phyloP scores from a whole-genome alignment of 2,113 vertebrate species.

The Ahaetulla prasina region DNA sequence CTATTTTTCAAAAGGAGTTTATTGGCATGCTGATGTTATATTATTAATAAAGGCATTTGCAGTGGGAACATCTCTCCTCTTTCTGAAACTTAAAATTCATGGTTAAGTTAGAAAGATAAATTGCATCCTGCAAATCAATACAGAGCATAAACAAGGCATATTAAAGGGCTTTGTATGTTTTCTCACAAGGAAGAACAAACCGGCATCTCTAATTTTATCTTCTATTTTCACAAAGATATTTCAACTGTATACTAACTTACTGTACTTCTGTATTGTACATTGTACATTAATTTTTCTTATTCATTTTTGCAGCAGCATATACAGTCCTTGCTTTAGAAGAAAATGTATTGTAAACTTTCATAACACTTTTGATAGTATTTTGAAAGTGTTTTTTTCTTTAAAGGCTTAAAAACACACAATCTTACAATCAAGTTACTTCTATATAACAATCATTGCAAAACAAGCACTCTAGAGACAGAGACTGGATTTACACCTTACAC shows the following conservation, averaged over 20 bases:
- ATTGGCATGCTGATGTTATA: slow-evolving; percentile 54
- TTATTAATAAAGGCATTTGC: slow-evolving; percentile 48
- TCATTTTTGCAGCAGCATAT: not conserved
- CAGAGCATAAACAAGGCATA: slow-evolving; percentile 37
- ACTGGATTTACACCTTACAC: not conserved
- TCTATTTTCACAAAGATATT: not conserved
- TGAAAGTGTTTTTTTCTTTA: not conserved
- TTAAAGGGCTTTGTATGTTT: slow-evolving; percentile 28
- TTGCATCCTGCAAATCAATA: slow-evolving; percentile 44
- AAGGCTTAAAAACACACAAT: not conserved
- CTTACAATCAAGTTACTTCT: not conserved
- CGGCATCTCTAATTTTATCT: not conserved
- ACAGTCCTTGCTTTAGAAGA: not conserved
- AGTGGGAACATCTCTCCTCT: slow-evolving; percentile 19
- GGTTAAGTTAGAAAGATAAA: slow-evolving; percentile 27
- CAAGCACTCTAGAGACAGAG: not conserved
- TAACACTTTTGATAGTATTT: not conserved
- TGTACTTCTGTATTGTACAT: not conserved
- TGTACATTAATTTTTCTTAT: not conserved
- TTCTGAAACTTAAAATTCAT: slow-evolving; percentile 48
- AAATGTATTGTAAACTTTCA: not conserved
- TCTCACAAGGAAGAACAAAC: slow-evolving; percentile 28
- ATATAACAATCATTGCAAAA: not conserved
- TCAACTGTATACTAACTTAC: not conserved
- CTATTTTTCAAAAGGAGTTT: slow-evolving; percentile 53